Conservation (phyloP, 2,888 invertebrate genomes). For the Ormyrus thymus region DNA sequence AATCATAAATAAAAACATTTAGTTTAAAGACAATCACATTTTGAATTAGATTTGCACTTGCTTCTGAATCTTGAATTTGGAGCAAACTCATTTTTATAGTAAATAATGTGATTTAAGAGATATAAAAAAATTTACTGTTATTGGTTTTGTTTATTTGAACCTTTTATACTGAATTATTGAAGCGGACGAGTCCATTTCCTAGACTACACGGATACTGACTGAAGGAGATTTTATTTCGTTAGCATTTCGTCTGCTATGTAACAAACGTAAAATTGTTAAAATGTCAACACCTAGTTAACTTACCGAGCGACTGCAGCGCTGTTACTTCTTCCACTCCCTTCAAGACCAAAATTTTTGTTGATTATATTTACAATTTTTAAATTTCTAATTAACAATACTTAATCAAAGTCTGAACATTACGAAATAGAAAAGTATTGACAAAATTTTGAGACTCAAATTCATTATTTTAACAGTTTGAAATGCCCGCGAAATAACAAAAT, state of each 20-base stretch:
- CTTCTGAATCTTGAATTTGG: not conserved
- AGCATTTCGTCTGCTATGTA: constrained; percentile 53
- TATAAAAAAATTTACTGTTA: constrained; percentile 10
- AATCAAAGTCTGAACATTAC: not conserved
- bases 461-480: constrained; percentile 37
- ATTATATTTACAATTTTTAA: too few relatives aligned
- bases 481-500: constrained; percentile 42
- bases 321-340: not conserved
- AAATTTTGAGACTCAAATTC: not conserved
- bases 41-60: not conserved
- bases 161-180: constrained; percentile 28
- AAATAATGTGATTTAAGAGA: not conserved
- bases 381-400: too few relatives aligned
- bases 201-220: constrained; percentile 22
- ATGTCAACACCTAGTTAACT: constrained; percentile 47
- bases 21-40: not conserved
- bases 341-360: too few relatives aligned
- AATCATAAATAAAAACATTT: not conserved
- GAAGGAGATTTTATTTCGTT: constrained; percentile 41
- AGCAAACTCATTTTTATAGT: constrained; percentile 36
- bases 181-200: constrained; percentile 55
- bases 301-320: constrained; percentile 44
- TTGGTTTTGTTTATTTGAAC: constrained; percentile 10
- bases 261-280: constrained; percentile 43
- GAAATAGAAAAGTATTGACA: not conserved